Percentiles rank a stretch among this genome's conserved stretches.
Evolutionary conservation across 2,888 invertebrate species (phyloP).

Genomic region (Eurytoma adleriae): DNA sequence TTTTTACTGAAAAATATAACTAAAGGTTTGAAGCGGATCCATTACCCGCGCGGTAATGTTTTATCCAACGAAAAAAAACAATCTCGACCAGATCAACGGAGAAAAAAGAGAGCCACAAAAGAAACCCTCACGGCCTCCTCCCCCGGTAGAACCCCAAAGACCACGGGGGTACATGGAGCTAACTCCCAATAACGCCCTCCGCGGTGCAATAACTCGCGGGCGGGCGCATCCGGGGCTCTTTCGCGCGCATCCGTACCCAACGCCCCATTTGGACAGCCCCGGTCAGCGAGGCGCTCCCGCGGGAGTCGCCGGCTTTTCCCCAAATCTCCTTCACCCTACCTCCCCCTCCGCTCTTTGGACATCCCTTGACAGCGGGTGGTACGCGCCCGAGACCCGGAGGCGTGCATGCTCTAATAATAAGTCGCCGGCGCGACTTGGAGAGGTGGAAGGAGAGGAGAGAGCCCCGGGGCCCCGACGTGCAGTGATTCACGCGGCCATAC

Average conservation of each 20-base stretch:
- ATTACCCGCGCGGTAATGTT: neutral
- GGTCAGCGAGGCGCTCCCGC: slow-evolving; percentile 56
- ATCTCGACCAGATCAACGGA: neutral
- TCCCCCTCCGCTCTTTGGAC: slow-evolving; percentile 52
- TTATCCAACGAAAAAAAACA: no score
- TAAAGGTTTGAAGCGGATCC: neutral
- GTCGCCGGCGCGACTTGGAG: slow-evolving; percentile 12
- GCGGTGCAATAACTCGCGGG: slow-evolving; percentile 11
- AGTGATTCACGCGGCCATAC: slow-evolving; percentile 24
- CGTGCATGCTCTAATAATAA: slow-evolving; percentile 61
- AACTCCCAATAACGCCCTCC: slow-evolving; percentile 32
- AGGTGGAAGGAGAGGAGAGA: neutral
- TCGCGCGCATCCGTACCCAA: neutral
- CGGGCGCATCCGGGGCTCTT: neutral
- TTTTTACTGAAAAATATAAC: neutral
- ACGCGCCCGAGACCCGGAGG: slow-evolving; percentile 23
- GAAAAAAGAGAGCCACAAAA: neutral
- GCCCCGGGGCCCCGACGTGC: slow-evolving; percentile 15
- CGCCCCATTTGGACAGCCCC: slow-evolving; percentile 8
- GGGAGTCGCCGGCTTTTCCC: slow-evolving; percentile 62
- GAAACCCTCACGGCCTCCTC: neutral
- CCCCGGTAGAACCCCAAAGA: neutral
- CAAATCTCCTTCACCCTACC: slow-evolving; percentile 61
- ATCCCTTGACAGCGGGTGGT: slow-evolving; percentile 61
- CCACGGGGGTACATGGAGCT: slow-evolving; percentile 42